Conservation (phyloP, 2,113 vertebrate genomes). For the Phylloscopus trochilus region DNA sequence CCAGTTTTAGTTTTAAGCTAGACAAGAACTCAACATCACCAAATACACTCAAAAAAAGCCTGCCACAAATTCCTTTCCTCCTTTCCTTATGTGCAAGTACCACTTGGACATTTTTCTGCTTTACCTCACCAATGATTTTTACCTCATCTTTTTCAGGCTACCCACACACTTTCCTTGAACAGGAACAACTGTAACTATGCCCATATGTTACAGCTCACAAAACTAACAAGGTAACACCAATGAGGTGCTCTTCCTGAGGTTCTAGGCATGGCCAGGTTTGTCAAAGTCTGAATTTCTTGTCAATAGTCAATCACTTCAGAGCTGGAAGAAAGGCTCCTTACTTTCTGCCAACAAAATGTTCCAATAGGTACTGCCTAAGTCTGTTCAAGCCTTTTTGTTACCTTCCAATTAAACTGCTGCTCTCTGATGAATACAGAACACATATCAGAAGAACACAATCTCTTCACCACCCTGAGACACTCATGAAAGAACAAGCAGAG, state of each 20-base stretch:
- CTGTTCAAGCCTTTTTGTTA: neutral
- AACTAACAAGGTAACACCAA: neutral
- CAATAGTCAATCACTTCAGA: neutral
- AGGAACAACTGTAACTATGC: neutral
- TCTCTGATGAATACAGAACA: neutral
- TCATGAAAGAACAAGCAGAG: neutral
- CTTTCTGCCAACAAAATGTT: neutral
- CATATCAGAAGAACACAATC: neutral
- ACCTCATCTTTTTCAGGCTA: neutral
- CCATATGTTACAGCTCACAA: neutral
- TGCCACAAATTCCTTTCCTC: neutral
- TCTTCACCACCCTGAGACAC: neutral
- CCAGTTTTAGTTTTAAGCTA: neutral
- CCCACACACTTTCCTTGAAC: neutral
- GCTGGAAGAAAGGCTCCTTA: neutral
- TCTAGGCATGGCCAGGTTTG: neutral
- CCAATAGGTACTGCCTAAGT: neutral
- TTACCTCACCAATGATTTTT: neutral
- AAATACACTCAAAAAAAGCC: neutral
- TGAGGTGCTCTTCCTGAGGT: neutral
- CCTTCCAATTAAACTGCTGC: neutral
- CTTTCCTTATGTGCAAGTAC: neutral
- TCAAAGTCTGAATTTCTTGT: neutral
- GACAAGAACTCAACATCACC: neutral
- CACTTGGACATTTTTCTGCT: neutral